Base-by-base conservation (phyloP, 2,113 vertebrate genomes). In the Anoplopoma fimbria region DNA sequence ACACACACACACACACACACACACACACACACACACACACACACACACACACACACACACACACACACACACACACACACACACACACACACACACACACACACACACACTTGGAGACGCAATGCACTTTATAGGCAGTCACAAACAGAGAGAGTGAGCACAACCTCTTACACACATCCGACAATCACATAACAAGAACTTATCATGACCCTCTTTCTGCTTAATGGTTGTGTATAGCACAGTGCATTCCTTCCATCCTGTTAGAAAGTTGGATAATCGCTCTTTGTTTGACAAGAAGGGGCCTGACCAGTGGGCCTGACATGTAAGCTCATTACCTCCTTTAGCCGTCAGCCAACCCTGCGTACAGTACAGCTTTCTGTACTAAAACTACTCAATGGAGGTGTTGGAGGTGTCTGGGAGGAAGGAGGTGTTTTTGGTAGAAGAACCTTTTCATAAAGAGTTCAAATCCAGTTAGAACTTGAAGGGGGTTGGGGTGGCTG, bases 381-480 rank as follows among this genome's bases (percentile, higher is more conserved):
- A 58, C 71, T 81, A 19, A 84, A 60, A 79, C 69, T 68, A 80
- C 85, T 58, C 55, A 19, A 74, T 58, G n/a, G 31, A 87, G 81
- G 57, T 78, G 78, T 76, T 84, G 45, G 15, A n/a, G 45, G 69
- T 76, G 58, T 78, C 71, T 72, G 73, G 73, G 23, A 23, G 40
- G 17, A 62, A 23, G 27, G 2, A 2, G 36, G 25, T 14, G 21
- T 40, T 60, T 15, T 62, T 15, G 15, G 29, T 61, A 19, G 23
- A 42, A 1, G 3, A 60, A 33, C 61, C 10, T n/a, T 81, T 69
- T 67, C 92, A 93, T 94, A 88, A 89, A 53, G 95, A 96, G 96
- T 97, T 97, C 95, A 97, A 93, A 92, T 91, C 92, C 93, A 96
- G 96, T 95, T 96, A n/a, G n/a, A n/a, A n/a, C n/a, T n/a, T n/a